A percentile compares a stretch with the other conserved stretches of the same genome.
Evolutionary conservation across 2,888 invertebrate genomes (phyloP).

Genomic region (Hypena proboscidalis): DNA sequence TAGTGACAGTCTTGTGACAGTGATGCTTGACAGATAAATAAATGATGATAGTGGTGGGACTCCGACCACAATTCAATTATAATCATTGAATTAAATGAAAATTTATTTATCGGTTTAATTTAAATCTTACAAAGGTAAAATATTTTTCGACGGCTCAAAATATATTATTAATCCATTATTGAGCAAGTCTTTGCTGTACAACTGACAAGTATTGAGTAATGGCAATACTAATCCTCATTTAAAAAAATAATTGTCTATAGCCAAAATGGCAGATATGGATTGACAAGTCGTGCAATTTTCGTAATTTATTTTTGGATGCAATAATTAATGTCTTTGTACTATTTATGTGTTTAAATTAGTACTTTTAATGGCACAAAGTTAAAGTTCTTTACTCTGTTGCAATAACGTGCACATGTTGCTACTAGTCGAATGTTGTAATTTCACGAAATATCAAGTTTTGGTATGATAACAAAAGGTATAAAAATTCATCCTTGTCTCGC

Average conservation of each 20-base stretch:
- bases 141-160: too few relatives aligned
- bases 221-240: too few relatives aligned
- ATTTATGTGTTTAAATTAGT: constrained; percentile 49
- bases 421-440: constrained; percentile 62
- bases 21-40: too few relatives aligned
- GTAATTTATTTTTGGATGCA: constrained; percentile 78
- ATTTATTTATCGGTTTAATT: too few relatives aligned
- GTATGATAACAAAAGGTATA: constrained; percentile 85
- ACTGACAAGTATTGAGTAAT: too few relatives aligned
- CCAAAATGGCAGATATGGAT: constrained; percentile 80
- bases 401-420: constrained; percentile 40
- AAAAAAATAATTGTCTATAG: constrained; percentile 55
- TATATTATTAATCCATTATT: too few relatives aligned
- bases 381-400: constrained; percentile 30
- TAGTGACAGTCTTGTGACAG: too few relatives aligned
- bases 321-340: constrained; percentile 64
- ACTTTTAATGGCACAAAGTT: constrained; percentile 45
- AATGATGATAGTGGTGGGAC: too few relatives aligned
- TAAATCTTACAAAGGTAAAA: too few relatives aligned
- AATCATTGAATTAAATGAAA: too few relatives aligned
- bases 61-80: too few relatives aligned
- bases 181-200: too few relatives aligned
- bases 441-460: constrained; percentile 70
- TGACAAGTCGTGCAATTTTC: constrained; percentile 81
- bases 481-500: constrained; percentile 73